Evolutionary conservation across 2,797 vertebrate species (phyloP), one percentile per base, ranked within the genome.

Genomic region (Sebastiscus albofasciatus): DNA sequence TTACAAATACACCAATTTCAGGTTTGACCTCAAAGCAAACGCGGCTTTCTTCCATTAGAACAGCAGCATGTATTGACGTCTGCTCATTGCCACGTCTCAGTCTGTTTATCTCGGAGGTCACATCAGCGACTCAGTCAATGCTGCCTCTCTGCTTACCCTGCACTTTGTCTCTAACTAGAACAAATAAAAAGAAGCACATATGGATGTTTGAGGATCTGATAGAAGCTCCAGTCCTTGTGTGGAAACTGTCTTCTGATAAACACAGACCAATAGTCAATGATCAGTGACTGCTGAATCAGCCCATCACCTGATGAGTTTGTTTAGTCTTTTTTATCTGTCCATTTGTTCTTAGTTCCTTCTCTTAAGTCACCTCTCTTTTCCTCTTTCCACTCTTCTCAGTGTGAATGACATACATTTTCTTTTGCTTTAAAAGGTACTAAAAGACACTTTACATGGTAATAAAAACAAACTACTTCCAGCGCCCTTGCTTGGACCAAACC

Each of bases 261-360:
- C 22, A 2, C 1, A 24, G 22, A 56, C 8, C 79, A 72, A 85
- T 86, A 79, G 73, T 89, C 87, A 69, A 74, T 92, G 14, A 80
- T 77, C 5, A 27, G 24, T 29, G 65, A 74, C 49, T 74, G 67
- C 82, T 81, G 83, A 84, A 75, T 82, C 79, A 80, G 73, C 22
- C 6, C 36, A 18, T 14, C 18, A 49, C 1, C 14, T 2, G 9
- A 4, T 24, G 13, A 66, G 46, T 75, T 67, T 55, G 8, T 76
- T 78, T 31, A 49, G 8, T 29, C 12, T n/a, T 56, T 69, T 69
- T 72, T 34, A 49, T 85, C 56, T 65, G 24, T 68, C 18, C 6
- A 2, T 82, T 56, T 85, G 14, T 36, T 67, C 5, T 11, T 9
- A n/a, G 27, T 42, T 64, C n/a, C 62, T 13, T 52, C 42, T 6